Evolutionary conservation across 2,888 invertebrate genomes (phyloP).

Genomic region (Margaritifera margaritifera): DNA sequence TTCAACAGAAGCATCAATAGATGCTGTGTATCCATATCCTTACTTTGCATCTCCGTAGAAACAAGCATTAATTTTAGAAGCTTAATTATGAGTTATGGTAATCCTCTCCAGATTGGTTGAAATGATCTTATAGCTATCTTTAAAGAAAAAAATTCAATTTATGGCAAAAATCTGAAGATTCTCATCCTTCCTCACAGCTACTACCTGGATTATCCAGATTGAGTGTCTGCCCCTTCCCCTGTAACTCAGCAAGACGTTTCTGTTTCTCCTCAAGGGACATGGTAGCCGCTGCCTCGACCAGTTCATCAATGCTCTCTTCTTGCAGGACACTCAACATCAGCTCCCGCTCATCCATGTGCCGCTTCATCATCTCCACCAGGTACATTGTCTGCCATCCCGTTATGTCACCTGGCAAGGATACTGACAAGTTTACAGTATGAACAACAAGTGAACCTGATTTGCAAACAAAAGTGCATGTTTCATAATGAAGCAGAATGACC

Average conservation of each 20-base stretch:
- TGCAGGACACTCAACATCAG: constrained; percentile 67
- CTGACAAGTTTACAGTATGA: no score
- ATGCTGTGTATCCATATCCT: no score
- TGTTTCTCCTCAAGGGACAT: constrained; percentile 68
- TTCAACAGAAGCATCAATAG: no score
- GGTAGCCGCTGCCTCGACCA: constrained; percentile 58
- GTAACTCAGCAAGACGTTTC: constrained; percentile 68
- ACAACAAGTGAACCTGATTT: no score
- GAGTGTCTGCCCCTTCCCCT: constrained; percentile 52
- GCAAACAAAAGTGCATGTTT: no score
- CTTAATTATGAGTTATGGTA: no score
- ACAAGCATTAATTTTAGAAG: no score
- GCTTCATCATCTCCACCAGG: constrained; percentile 55
- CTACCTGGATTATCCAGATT: constrained; percentile 53
- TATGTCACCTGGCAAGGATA: constrained; percentile 45
- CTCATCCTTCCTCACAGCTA: neutral
- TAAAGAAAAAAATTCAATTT: no score
- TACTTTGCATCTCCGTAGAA: no score
- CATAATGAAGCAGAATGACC: no score
- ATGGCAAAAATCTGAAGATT: neutral
- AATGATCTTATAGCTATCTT: no score
- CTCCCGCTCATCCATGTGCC: constrained; percentile 67
- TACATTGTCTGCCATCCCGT: constrained; percentile 55
- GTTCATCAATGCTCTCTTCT: constrained; percentile 65
- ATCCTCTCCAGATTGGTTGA: no score